Percentiles rank a stretch among this genome's conserved stretches.
Evolutionary conservation across 2,113 vertebrate species (phyloP).

Genomic region (Columba janthina): DNA sequence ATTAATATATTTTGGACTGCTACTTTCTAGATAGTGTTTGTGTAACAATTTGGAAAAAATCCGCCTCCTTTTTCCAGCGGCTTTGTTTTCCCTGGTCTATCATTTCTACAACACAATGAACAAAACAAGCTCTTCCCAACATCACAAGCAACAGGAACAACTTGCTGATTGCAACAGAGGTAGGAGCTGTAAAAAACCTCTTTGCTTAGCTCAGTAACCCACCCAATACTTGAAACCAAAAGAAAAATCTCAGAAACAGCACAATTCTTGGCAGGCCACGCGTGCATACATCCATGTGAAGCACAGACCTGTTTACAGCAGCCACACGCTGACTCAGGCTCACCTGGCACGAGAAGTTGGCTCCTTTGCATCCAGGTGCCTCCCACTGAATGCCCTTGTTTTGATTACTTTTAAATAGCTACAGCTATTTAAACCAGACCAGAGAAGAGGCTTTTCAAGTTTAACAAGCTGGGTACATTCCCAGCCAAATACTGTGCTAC

Average conservation of each 20-base stretch:
- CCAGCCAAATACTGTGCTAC: background rate
- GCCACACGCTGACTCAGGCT: background rate
- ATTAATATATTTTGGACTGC: background rate
- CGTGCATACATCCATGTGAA: fast-evolving
- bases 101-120: background rate
- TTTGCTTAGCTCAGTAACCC: background rate
- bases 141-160: background rate
- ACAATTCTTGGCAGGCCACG: background rate
- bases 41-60: background rate
- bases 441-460: background rate
- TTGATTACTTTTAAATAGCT: background rate
- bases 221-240: background rate
- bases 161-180: background rate
- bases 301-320: background rate
- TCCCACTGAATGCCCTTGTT: background rate
- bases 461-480: background rate
- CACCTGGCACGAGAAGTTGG: background rate
- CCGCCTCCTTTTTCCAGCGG: background rate
- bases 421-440: background rate
- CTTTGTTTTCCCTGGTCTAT: background rate
- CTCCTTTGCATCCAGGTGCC: background rate
- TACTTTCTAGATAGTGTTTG: background rate
- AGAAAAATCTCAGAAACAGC: background rate
- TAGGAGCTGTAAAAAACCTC: background rate
- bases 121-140: background rate